phyloP scores from a whole-genome alignment of 64 coral and sea anemone genomes.

The Porites australiensis region DNA sequence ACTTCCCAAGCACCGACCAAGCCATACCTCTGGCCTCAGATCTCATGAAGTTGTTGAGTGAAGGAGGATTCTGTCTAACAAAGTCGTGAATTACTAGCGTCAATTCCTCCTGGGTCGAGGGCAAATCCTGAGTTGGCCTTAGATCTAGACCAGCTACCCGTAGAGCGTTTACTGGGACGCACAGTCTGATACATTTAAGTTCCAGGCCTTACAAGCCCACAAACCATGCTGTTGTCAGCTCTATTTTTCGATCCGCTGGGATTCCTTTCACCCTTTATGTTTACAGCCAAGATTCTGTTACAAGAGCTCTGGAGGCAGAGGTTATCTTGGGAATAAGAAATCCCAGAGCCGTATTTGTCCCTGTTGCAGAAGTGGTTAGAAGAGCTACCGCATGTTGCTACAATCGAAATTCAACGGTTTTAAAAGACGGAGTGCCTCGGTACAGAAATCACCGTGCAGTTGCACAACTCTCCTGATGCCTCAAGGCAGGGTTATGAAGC shows the following conservation, averaged over 20 bases:
- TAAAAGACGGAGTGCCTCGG: not conserved
- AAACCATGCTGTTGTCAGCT: slow-evolving; percentile 44
- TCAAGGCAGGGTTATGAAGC: too few relatives aligned
- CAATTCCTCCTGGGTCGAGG: slow-evolving; percentile 25
- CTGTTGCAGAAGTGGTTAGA: slow-evolving; percentile 41
- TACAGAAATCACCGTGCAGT: not conserved
- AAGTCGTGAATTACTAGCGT: slow-evolving; percentile 49
- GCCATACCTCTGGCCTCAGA: not conserved
- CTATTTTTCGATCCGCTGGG: slow-evolving; percentile 63
- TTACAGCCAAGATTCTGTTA: slow-evolving; percentile 50
- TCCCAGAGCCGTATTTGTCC: slow-evolving; percentile 14
- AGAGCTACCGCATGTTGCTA: slow-evolving; percentile 13
- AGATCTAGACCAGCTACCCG: slow-evolving; percentile 46
- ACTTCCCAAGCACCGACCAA: not conserved
- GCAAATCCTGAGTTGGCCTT: slow-evolving; percentile 33
- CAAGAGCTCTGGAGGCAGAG: slow-evolving; percentile 52
- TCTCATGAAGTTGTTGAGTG: slow-evolving; percentile 8
- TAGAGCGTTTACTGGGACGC: slow-evolving; percentile 57
- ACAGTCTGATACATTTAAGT: slow-evolving; percentile 39
- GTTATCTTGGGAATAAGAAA: slow-evolving; percentile 42
- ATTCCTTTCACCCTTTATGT: slow-evolving; percentile 49
- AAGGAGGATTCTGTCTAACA: slow-evolving; percentile 47
- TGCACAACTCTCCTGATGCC: too few relatives aligned
- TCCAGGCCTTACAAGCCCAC: not conserved
- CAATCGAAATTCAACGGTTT: slow-evolving; percentile 28